Evolutionary conservation across 2,888 invertebrate species (phyloP).

Genomic region (Aporophyla nigra): DNA sequence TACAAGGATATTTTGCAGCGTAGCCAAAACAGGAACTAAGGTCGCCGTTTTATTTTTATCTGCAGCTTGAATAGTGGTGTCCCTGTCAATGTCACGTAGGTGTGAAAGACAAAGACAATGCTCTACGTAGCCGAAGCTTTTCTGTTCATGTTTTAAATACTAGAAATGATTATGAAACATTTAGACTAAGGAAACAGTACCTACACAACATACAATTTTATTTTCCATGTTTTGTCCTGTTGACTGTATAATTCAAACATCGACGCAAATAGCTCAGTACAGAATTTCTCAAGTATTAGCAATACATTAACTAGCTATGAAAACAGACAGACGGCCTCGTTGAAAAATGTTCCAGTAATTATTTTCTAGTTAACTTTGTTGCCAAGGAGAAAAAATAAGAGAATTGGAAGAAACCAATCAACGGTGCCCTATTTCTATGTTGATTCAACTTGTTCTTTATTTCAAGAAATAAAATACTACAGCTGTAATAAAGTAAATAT

Average conservation of each 20-base stretch:
- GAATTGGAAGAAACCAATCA: conserved; percentile 8
- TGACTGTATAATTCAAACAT: not conserved
- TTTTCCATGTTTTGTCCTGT: too few species aligned
- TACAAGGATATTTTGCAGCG: not conserved
- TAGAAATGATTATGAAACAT: too few species aligned
- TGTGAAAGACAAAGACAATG: not conserved
- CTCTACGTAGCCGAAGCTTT: not conserved
- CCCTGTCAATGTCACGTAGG: too few species aligned
- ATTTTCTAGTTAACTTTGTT: conserved; percentile 24
- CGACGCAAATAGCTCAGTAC: not conserved
- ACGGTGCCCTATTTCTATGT: conserved; percentile 17
- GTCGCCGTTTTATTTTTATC: not conserved
- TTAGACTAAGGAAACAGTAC: too few species aligned
- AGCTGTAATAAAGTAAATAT: not conserved
- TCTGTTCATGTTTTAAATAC: too few species aligned
- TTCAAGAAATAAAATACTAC: conserved; percentile 12
- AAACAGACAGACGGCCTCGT: not conserved
- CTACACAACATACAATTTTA: too few species aligned
- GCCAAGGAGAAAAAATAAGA: conserved; percentile 6
- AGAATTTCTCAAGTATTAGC: not conserved
- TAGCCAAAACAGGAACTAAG: not conserved
- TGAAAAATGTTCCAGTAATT: conserved; percentile 3
- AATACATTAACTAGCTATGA: not conserved
- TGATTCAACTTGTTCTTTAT: conserved; percentile 22
- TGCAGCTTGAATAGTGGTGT: too few species aligned